phyloP scores from a whole-genome alignment of 2,113 vertebrate genomes.

The Varanus komodoensis region DNA sequence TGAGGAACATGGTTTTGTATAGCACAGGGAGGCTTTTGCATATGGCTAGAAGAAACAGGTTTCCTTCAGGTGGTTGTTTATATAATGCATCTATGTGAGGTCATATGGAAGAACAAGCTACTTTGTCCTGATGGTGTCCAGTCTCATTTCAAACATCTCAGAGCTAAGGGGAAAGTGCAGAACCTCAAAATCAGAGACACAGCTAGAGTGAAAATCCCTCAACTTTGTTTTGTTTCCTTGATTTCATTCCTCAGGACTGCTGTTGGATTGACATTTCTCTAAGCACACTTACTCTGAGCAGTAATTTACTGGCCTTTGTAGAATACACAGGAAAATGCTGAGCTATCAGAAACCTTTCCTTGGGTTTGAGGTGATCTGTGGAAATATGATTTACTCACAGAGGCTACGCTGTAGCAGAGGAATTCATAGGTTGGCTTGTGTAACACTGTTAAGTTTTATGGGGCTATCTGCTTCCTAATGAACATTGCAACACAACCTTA shows the following conservation, averaged over 20 bases:
- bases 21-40: too few relatives aligned
- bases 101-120: neutral
- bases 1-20: neutral
- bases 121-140: neutral
- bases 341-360: constrained; percentile 1
- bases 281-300: neutral
- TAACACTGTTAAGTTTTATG: too few relatives aligned
- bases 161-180: neutral
- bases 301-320: constrained; percentile 6
- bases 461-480: too few relatives aligned
- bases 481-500: too few relatives aligned
- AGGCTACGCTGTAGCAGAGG: neutral
- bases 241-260: neutral
- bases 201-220: neutral
- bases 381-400: constrained; percentile 1
- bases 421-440: neutral
- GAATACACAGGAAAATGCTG: neutral
- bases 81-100: neutral
- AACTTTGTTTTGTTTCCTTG: neutral
- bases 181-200: neutral
- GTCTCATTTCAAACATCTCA: neutral
- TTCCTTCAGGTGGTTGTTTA: neutral
- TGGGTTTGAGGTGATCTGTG: neutral
- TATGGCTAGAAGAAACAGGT: neutral
- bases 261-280: constrained; percentile 16